Percentiles rank a stretch among this genome's conserved stretches.
These are phyloP conservation scores for Oceanodroma tethys DNA, from an alignment of 2,113 vertebrate species.

Conservation along the genomic window DNA sequence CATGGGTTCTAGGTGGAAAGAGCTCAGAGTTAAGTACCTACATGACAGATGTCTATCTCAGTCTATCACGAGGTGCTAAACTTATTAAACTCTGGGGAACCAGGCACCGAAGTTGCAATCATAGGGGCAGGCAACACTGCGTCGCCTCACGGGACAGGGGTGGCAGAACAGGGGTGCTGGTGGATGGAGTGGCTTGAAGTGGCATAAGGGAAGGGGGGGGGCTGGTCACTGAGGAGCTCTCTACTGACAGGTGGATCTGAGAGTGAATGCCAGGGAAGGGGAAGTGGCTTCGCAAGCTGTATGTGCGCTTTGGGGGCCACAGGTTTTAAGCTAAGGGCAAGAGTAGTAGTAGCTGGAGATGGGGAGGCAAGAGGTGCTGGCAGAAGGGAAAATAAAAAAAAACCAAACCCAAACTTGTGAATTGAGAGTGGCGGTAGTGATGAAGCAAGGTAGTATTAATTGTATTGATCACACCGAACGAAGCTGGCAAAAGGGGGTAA, in stretches of 20 bases:
- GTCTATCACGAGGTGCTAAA: background rate
- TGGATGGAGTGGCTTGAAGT: background rate
- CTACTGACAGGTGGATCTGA: background rate
- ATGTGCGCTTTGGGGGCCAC: background rate
- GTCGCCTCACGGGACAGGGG: no score
- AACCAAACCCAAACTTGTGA: background rate
- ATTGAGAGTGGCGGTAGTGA: background rate
- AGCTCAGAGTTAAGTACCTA: background rate
- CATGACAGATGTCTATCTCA: background rate
- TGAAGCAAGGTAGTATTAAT: background rate
- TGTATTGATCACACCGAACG: background rate
- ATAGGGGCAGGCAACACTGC: accelerated
- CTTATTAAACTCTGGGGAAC: background rate
- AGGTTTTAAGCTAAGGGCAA: background rate
- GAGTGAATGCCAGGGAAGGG: background rate
- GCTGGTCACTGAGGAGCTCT: background rate
- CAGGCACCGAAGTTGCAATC: background rate
- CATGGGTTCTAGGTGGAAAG: background rate
- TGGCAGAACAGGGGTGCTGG: background rate
- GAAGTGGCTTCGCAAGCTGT: background rate
- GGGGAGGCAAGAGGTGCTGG: background rate
- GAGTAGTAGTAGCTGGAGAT: background rate
- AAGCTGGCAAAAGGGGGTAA: background rate
- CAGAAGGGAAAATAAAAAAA: background rate
- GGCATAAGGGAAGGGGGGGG: background rate